Percentiles rank a stretch among this genome's conserved stretches.
phyloP scores from a whole-genome alignment of 2,113 vertebrate genomes.

The Rhynchomys soricoides region DNA sequence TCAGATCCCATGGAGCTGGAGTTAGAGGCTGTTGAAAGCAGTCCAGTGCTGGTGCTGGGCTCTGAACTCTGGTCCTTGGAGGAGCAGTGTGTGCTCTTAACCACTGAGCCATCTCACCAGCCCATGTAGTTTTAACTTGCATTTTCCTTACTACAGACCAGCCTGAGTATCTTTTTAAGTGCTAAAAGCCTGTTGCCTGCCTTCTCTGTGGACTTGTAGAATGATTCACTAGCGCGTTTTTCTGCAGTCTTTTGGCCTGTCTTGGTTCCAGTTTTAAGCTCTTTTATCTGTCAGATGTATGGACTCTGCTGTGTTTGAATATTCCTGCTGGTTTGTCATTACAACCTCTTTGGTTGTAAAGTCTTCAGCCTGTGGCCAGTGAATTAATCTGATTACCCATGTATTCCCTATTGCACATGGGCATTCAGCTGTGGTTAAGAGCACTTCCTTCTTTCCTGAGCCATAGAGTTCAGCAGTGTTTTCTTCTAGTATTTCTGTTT shows the following conservation, averaged over 20 bases:
- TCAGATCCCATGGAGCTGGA: neutral
- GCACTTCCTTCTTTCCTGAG: neutral
- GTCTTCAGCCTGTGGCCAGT: neutral
- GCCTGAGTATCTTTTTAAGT: neutral
- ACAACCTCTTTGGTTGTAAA: neutral
- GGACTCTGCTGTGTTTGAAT: neutral
- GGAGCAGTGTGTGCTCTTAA: neutral
- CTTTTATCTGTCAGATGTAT: neutral
- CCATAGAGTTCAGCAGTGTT: neutral
- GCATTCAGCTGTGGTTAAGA: neutral
- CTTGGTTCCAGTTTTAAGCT: conserved; percentile 17
- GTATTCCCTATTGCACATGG: neutral
- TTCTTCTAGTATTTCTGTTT: conserved; percentile 25
- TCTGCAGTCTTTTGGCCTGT: neutral
- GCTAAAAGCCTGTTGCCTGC: neutral
- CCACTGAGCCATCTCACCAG: neutral
- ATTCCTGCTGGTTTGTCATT: neutral
- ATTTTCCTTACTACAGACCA: conserved; percentile 10
- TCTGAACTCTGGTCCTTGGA: neutral
- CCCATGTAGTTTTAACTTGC: neutral
- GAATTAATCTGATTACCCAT: neutral
- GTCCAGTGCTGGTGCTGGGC: neutral
- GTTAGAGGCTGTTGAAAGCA: neutral
- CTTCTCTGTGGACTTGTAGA: neutral
- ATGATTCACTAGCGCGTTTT: neutral